Percentiles rank a stretch among this genome's conserved stretches.
phyloP scores from a whole-genome alignment of 2,797 vertebrate genomes.

The Acrossocheilus fasciatus region DNA sequence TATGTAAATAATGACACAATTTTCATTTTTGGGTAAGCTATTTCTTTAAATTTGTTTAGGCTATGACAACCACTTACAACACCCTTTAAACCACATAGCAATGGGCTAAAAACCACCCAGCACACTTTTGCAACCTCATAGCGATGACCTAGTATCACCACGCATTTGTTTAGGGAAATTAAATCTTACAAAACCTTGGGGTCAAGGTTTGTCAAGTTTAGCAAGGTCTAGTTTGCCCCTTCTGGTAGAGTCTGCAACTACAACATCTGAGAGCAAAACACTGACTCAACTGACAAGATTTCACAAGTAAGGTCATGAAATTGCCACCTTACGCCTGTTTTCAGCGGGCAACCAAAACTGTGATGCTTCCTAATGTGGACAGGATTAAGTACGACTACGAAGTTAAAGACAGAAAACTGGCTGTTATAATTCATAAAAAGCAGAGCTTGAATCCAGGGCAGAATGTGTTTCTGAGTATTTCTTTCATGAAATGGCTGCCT shows the following conservation, averaged over 20 bases:
- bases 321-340: slow-evolving; percentile 30
- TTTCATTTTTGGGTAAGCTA: neutral
- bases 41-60: slow-evolving; percentile 6
- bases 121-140: slow-evolving; percentile 9
- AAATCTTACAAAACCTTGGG: neutral
- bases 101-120: slow-evolving; percentile 13
- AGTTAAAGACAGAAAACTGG: slow-evolving; percentile 44
- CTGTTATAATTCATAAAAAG: slow-evolving; percentile 31
- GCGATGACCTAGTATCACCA: neutral
- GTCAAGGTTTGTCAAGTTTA: neutral
- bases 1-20: neutral
- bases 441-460: neutral
- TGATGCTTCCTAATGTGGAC: slow-evolving; percentile 16
- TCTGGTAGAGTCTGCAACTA: slow-evolving; percentile 3
- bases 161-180: slow-evolving; percentile 14
- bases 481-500: slow-evolving; percentile 47
- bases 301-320: slow-evolving; percentile 40
- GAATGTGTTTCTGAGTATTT: slow-evolving; percentile 62
- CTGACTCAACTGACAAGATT: neutral
- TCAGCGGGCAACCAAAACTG: neutral
- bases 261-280: neutral
- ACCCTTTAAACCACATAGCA: neutral
- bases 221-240: slow-evolving; percentile 18
- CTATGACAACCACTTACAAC: neutral
- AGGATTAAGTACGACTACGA: neutral